phyloP scores from a whole-genome alignment of 2,797 vertebrate genomes.

The Neosalanx taihuensis region DNA sequence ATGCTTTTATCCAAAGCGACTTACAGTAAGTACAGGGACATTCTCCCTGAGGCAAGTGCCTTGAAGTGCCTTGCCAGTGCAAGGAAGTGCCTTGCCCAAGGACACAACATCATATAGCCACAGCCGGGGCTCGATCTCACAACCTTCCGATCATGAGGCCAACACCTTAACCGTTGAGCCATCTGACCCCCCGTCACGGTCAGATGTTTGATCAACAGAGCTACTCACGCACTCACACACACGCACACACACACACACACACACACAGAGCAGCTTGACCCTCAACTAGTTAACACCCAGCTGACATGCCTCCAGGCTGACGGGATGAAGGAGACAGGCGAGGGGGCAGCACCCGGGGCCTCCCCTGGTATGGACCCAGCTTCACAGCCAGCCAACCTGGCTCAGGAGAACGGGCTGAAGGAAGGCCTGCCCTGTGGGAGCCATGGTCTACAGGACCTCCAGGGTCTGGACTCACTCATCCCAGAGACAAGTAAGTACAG shows the following conservation, averaged over 20 bases:
- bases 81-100: too few relatives aligned
- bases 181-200: too few relatives aligned
- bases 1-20: too few relatives aligned
- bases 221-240: too few relatives aligned
- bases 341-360: conserved; percentile 68
- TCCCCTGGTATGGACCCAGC: conserved; percentile 50
- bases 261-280: conserved; percentile 41
- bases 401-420: conserved; percentile 85
- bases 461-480: conserved; percentile 87
- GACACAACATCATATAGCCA: too few relatives aligned
- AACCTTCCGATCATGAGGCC: too few relatives aligned
- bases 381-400: conserved; percentile 58
- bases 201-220: too few relatives aligned
- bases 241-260: not conserved
- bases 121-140: too few relatives aligned
- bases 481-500: conserved; percentile 94
- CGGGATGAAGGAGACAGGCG: conserved; percentile 71
- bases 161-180: too few relatives aligned
- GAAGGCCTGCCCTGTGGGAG: conserved; percentile 69
- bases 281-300: conserved; percentile 68
- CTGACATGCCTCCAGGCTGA: conserved; percentile 84
- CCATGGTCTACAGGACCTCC: conserved; percentile 81
- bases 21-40: too few relatives aligned
- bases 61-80: too few relatives aligned
- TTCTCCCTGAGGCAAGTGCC: too few relatives aligned